phyloP scores from a whole-genome alignment of 2,113 vertebrate genomes.

The Girardinichthys multiradiatus region DNA sequence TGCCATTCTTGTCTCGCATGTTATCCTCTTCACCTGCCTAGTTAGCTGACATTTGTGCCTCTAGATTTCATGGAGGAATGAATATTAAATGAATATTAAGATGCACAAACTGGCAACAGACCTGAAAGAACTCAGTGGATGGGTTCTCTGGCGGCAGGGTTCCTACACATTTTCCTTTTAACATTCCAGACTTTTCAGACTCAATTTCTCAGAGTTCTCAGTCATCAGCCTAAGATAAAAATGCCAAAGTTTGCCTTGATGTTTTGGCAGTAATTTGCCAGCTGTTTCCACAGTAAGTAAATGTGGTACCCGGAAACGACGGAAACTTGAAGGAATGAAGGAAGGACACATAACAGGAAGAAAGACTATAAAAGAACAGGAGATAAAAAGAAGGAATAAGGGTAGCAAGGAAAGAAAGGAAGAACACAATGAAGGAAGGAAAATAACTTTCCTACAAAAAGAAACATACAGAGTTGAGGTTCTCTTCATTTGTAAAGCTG shows the following conservation, averaged over 20 bases:
- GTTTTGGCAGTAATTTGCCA: neutral
- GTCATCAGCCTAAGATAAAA: too few relatives aligned
- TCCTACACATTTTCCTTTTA: neutral
- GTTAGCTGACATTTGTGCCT: conserved; percentile 45
- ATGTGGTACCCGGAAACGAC: neutral
- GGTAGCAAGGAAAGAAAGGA: too few relatives aligned
- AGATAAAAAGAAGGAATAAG: neutral
- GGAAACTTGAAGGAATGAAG: neutral
- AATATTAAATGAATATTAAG: too few relatives aligned
- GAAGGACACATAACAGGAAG: neutral
- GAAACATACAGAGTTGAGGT: neutral
- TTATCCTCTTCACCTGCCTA: conserved; percentile 39
- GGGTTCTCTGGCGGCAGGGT: too few relatives aligned
- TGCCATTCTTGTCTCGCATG: conserved; percentile 18
- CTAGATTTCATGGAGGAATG: neutral
- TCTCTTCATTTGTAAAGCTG: too few relatives aligned
- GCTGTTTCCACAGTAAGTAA: neutral
- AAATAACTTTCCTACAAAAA: neutral
- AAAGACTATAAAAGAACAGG: neutral
- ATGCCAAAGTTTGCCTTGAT: neutral
- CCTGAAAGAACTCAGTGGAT: neutral
- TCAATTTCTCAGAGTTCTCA: neutral
- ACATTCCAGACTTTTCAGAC: neutral
- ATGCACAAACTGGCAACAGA: neutral
- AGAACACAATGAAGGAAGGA: too few relatives aligned